These are phyloP conservation scores for Chlorodrepanis virens DNA, from an alignment of 2,113 vertebrate species.

Conservation along the genomic window DNA sequence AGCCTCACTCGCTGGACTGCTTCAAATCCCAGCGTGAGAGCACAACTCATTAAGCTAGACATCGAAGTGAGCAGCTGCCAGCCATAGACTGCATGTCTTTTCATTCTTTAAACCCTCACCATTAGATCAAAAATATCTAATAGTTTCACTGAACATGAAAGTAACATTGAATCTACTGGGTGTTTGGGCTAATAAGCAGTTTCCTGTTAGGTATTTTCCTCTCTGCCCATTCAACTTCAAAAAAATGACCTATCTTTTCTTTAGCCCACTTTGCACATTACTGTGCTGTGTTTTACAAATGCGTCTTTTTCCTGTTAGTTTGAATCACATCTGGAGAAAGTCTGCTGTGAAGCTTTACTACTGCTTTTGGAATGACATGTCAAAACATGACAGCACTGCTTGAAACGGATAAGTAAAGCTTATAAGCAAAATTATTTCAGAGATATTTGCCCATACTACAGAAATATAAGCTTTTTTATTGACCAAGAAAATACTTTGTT, in stretches of 20 bases:
- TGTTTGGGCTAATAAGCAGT: neutral
- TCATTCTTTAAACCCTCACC: neutral
- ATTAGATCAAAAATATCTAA: neutral
- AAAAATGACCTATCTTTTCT: neutral
- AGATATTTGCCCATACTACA: neutral
- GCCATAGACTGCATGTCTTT: neutral
- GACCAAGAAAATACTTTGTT: neutral
- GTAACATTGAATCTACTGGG: neutral
- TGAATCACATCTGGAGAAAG: neutral
- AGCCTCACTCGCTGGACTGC: neutral
- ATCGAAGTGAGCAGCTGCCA: neutral
- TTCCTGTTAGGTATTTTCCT: neutral
- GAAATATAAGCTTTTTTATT: neutral
- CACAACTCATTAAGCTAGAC: conserved; percentile 2
- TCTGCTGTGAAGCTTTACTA: neutral
- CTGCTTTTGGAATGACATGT: neutral
- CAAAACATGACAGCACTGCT: neutral
- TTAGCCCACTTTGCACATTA: neutral
- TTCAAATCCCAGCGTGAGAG: neutral
- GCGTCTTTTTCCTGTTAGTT: neutral
- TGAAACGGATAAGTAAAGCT: neutral
- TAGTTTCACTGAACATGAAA: neutral
- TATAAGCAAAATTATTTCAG: neutral
- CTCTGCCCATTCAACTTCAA: neutral
- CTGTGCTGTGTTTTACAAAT: neutral